Evolutionary conservation across 2,888 invertebrate genomes (phyloP), one percentile per base, ranked within the genome.

Genomic region (Gastracanthus pulcherrimus): DNA sequence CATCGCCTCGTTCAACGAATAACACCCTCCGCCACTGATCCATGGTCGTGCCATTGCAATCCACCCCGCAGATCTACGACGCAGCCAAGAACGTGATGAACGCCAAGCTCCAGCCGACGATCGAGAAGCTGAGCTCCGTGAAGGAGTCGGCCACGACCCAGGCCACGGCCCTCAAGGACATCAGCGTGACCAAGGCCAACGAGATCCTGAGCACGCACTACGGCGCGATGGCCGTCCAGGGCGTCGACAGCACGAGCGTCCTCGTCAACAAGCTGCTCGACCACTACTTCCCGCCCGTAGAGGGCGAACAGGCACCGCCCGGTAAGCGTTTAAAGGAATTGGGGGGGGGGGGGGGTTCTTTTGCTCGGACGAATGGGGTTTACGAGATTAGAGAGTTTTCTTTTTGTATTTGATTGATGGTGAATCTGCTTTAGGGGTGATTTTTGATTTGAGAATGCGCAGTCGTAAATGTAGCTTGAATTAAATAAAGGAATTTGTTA

Each of bases 181-280:
- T 95, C 3, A 95, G 95, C 69, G 94, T 95, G 93, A 92, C 94
- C 69, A 95, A 95, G 88, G 95, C 95, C 29, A 96, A 95, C 89
- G 94, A 95, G 69, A 93, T 96, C 69, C 92, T 96, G 69, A 94
- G 94, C 48, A 95, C 95, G 0, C 94, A 94, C 76, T 95, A 95
- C 87, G 96, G 96, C 9, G 93, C 94, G 88, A 93, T 95, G 88
- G 95, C 96, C 0, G 92, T 96, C 36, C 93, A 93, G 86, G 94
- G 95, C 78, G 94, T 96, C 23, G 96, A 96, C 89, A 93, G 93
- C 5, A 95, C 96, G 55, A 94, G 96, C 45, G 93, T 93, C 1
- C 93, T 95, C 84, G 95, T 96, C 36, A 96, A 96, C 92, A 94
- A 94, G 82, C 93, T 96, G 83, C 91, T 97, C 16, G 96, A 97